phyloP scores from a whole-genome alignment of 1,140 invertebrate species.

The Aphaenogaster rudis region DNA sequence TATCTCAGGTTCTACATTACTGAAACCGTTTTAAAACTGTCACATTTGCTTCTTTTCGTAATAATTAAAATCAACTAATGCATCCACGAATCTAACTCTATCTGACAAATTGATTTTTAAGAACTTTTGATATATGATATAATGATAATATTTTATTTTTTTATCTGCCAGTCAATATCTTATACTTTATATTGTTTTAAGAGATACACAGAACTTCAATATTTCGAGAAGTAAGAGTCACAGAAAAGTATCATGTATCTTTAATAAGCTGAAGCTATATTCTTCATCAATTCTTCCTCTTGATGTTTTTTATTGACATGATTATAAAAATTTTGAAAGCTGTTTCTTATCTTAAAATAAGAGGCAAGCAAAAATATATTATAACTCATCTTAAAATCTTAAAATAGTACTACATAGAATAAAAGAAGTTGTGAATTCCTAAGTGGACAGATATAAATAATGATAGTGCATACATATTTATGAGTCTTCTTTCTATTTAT shows the following conservation, averaged over 20 bases:
- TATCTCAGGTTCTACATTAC: constrained; percentile 37
- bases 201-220: not conserved
- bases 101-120: not conserved
- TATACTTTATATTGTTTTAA: not conserved
- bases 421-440: not conserved
- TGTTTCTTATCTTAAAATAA: not conserved
- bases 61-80: not conserved
- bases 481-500: not conserved
- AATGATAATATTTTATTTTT: not conserved
- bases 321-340: not conserved
- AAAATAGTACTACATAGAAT: not conserved
- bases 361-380: not conserved
- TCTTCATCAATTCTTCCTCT: not conserved
- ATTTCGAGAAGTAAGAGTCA: not conserved
- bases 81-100: not conserved
- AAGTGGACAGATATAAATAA: not conserved
- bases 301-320: not conserved
- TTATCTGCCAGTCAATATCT: not conserved
- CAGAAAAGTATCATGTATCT: not conserved
- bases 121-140: not conserved
- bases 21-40: constrained; percentile 7
- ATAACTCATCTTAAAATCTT: not conserved
- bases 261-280: not conserved
- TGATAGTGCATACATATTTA: constrained; percentile 17
- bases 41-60: constrained; percentile 5